Percentiles rank a stretch among this genome's conserved stretches.
These are phyloP conservation scores for Tinea trinotella DNA, from an alignment of 2,888 invertebrate species.

Conservation along the genomic window DNA sequence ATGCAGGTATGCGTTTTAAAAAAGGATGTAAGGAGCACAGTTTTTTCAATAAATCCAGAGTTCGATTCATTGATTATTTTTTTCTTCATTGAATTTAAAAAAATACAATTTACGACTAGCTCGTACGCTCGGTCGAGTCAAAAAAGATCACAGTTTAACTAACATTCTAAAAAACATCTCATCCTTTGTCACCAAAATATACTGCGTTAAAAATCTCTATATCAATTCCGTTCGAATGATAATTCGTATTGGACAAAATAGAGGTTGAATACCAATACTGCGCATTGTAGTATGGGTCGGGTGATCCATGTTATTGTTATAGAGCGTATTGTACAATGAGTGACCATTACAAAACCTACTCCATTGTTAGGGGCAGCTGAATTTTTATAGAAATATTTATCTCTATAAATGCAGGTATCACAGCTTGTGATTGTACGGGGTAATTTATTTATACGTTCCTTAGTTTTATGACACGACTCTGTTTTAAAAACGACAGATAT, in stretches of 20 bases:
- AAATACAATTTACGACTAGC: conserved; percentile 3
- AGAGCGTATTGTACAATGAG: conserved; percentile 55
- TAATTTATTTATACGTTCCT: conserved; percentile 5
- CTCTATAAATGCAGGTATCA: conserved; percentile 1
- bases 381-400: conserved; percentile 41
- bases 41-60: background rate
- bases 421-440: background rate
- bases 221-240: conserved; percentile 12
- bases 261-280: background rate
- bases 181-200: conserved; percentile 11
- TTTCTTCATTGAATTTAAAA: background rate
- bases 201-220: background rate
- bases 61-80: background rate
- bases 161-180: background rate
- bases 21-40: too few relatives aligned
- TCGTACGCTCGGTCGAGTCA: background rate
- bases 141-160: background rate
- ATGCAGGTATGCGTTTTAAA: too few relatives aligned
- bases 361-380: conserved; percentile 59
- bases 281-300: conserved; percentile 51
- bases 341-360: conserved; percentile 51
- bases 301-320: conserved; percentile 52
- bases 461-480: conserved; percentile 11
- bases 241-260: conserved; percentile 14
- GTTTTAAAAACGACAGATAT: conserved; percentile 1